Conservation (phyloP, 2,888 invertebrate genomes). For the Xanthia togata region DNA sequence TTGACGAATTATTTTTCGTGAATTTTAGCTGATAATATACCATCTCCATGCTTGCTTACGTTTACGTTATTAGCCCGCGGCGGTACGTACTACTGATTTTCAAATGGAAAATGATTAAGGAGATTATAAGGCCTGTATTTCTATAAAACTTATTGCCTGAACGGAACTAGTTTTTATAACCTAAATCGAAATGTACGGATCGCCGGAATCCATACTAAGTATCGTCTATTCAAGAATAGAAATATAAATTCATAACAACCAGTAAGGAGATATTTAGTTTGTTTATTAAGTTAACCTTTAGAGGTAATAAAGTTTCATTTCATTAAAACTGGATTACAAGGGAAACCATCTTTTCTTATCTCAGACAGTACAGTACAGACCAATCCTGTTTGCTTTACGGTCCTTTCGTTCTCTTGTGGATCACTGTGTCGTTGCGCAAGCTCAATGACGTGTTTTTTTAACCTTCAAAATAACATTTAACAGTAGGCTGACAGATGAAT, state of each 20-base stretch:
- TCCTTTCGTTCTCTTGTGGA: not conserved
- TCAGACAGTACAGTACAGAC: not conserved
- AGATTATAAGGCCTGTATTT: too few relatives aligned
- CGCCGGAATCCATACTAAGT: not conserved
- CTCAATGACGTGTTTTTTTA: not conserved
- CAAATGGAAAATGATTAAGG: not conserved
- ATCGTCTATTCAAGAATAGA: not conserved
- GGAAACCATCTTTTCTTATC: not conserved
- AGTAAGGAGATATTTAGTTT: not conserved
- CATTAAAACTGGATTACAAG: not conserved
- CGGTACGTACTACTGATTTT: not conserved
- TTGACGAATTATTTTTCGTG: not conserved
- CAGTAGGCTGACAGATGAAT: too few relatives aligned
- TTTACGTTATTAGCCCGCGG: not conserved
- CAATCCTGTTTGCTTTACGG: not conserved
- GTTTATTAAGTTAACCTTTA: not conserved
- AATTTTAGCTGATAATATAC: not conserved
- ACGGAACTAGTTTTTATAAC: not conserved
- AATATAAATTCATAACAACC: not conserved
- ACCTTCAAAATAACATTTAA: not conserved
- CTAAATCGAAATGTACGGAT: too few relatives aligned
- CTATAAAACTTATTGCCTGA: not conserved
- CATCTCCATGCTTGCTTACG: not conserved
- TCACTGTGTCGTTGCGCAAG: too few relatives aligned
- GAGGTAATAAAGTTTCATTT: not conserved